Evolutionary conservation across 2,113 vertebrate species (phyloP).

Genomic region (Collichthys lucidus): DNA sequence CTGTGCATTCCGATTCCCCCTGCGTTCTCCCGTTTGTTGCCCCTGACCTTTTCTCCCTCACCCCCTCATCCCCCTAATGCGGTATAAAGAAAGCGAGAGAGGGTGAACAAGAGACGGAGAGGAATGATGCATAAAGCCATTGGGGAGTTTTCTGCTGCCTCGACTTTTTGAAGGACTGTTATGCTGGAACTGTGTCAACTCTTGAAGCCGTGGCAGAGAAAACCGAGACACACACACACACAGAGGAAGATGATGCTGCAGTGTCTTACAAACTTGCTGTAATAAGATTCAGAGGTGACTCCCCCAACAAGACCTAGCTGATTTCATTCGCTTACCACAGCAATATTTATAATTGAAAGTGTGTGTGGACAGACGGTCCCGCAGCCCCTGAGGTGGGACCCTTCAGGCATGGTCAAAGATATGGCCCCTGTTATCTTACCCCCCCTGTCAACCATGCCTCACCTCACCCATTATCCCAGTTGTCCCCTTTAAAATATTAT

Average conservation of each 20-base stretch:
- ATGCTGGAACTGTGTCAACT: conserved; percentile 70
- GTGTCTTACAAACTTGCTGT: conserved; percentile 52
- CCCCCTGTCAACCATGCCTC: conserved; percentile 22
- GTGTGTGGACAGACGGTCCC: conserved; percentile 20
- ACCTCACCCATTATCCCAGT: not conserved
- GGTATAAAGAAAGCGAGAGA: conserved; percentile 26
- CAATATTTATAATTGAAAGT: conserved; percentile 66
- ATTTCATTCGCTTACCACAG: conserved; percentile 60
- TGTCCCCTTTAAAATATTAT: not conserved
- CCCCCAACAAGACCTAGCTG: conserved; percentile 43
- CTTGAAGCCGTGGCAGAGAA: conserved; percentile 37
- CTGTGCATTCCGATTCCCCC: conserved; percentile 35
- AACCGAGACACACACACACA: conserved; percentile 15
- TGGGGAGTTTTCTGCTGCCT: conserved; percentile 63
- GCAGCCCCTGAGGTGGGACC: conserved; percentile 17
- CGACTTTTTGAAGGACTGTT: conserved; percentile 68
- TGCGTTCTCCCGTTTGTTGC: conserved; percentile 29
- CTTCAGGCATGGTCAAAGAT: conserved; percentile 40
- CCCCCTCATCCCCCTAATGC: conserved; percentile 33
- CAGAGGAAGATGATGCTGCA: conserved; percentile 58
- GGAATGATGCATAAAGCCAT: conserved; percentile 57
- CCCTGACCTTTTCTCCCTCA: conserved; percentile 58
- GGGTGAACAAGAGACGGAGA: conserved; percentile 39
- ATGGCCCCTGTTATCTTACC: conserved; percentile 15
- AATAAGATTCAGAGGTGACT: conserved; percentile 69